Base-by-base conservation (phyloP, 1,140 invertebrate genomes). In the Drosophila setifemur region DNA sequence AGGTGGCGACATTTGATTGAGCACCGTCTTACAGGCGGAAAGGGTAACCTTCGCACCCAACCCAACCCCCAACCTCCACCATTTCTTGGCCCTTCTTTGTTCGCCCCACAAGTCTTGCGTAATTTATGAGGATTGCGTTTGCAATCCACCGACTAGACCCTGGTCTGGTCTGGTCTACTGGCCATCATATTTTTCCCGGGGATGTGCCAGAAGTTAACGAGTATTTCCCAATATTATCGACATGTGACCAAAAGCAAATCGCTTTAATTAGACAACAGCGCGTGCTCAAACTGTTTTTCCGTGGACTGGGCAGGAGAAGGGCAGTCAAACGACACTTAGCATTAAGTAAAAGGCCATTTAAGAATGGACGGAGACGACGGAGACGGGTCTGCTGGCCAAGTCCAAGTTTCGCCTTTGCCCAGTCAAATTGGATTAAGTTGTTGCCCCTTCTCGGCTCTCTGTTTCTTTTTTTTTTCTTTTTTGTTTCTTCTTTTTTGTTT, bases 371-470 rank as follows among this genome's bases (percentile, higher is more conserved):
- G 23, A 4, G 28, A 3, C 14, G 16, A 31, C 26, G 8, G 12
- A 2, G 35, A 19, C n/a, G 16, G 33, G 63, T 31, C 29, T 31
- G 9, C 6, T 11, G 9, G 18, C 44, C 28, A 44, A 31, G 67
- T 45, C 67, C 67, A 43, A 48, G 39, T 67, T 45, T 66, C 57
- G 50, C 53, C 68, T 54, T 53, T 58, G 70, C 42, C 61, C 79
- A 85, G 68, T 79, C 81, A 85, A 85, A 85, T 85, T 85, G 79
- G 79, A 85, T 85, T 85, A 85, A 85, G 79, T 85, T 85, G 71
- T 85, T 85, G 66, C 39, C 73, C 33, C 45, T 43, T 58, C 52
- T 64, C 45, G n/a, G n/a, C n/a, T n/a, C n/a, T n/a, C n/a, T n/a
- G n/a, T n/a, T n/a, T n/a, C n/a, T n/a, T n/a, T n/a, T n/a, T n/a